phyloP scores from a whole-genome alignment of 2,113 vertebrate genomes.

The Barnardius zonarius region DNA sequence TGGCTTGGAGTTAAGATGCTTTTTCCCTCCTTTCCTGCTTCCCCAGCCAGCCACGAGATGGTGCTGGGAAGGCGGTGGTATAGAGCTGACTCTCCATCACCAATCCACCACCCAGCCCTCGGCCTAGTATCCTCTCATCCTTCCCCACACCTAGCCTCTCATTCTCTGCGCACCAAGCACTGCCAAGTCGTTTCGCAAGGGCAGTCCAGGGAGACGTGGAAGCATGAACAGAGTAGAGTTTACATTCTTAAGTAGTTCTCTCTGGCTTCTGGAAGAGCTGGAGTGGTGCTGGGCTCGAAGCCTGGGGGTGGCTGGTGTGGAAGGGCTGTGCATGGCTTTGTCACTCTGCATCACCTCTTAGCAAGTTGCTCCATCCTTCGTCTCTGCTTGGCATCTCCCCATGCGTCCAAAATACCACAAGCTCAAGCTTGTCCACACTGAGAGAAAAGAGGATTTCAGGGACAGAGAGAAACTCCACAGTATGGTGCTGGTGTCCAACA shows the following conservation, averaged over 20 bases:
- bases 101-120: background rate
- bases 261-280: background rate
- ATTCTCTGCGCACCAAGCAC: background rate
- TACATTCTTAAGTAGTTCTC: background rate
- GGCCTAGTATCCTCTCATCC: background rate
- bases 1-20: background rate
- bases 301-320: background rate
- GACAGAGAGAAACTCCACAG: background rate
- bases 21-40: background rate
- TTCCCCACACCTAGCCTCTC: background rate
- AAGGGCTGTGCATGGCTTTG: background rate
- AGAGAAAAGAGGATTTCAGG: background rate
- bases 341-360: background rate
- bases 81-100: background rate
- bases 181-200: background rate
- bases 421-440: background rate
- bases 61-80: conserved; percentile 2
- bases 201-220: background rate
- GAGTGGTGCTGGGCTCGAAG: background rate
- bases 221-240: background rate
- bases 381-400: background rate
- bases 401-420: background rate
- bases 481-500: background rate
- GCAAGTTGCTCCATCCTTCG: background rate
- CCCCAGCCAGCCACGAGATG: conserved; percentile 4